phyloP scores from a whole-genome alignment of 2,113 vertebrate genomes.

The Nematolebias whitei region DNA sequence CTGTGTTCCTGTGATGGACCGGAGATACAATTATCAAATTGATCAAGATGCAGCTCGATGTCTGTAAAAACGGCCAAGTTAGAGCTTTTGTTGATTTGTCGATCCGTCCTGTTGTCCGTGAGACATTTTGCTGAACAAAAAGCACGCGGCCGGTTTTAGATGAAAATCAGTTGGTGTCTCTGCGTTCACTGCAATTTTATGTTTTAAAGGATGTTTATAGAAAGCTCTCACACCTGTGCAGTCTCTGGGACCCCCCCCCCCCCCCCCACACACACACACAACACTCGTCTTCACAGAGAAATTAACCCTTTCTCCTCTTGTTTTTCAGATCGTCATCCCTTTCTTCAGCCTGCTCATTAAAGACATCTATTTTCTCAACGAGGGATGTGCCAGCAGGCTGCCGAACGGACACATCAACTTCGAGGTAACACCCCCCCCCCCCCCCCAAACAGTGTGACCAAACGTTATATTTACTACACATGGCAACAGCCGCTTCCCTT shows the following conservation, averaged over 20 bases:
- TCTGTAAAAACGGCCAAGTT: no score
- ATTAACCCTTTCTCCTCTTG: constrained; percentile 9
- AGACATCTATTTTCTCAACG: constrained; percentile 96
- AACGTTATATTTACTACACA: background rate
- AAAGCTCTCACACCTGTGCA: background rate
- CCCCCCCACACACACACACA: no score
- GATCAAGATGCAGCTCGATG: no score
- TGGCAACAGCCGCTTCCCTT: constrained; percentile 29
- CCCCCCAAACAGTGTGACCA: background rate
- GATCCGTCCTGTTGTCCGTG: no score
- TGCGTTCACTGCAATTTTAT: constrained; percentile 11
- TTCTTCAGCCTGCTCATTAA: constrained; percentile 98
- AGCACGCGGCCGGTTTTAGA: no score
- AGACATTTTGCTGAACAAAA: no score
- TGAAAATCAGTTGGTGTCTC: accelerated
- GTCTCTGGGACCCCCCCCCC: constrained; percentile 2
- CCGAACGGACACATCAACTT: constrained; percentile 93
- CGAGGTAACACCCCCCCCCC: constrained; percentile 86
- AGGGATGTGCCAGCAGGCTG: constrained; percentile 89
- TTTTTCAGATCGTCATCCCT: constrained; percentile 91
- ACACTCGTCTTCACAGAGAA: background rate
- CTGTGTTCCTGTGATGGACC: no score
- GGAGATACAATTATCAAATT: no score
- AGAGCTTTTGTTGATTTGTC: no score
- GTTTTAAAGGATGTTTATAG: background rate